Base-by-base conservation (phyloP, 2,113 vertebrate genomes). In the Scolopax mira region DNA sequence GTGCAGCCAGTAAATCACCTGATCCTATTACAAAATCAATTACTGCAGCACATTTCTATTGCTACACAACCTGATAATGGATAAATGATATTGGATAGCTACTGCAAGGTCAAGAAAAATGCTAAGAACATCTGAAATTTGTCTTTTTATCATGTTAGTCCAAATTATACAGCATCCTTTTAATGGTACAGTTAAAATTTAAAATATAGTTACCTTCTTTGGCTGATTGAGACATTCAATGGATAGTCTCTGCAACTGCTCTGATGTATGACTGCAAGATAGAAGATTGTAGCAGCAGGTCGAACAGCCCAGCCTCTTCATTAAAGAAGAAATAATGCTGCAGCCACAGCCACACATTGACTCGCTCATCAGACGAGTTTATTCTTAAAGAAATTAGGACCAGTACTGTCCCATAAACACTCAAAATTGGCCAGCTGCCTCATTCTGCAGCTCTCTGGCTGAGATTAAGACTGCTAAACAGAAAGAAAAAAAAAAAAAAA, bases 271-370 rank as follows among this genome's bases (percentile, higher is more conserved):
- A 97, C 99, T 99, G 98, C 98, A 99, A 98, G 99, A 98, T 5
- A 99, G 98, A 96, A 99, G 98, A 98, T 99, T 98, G 92, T 98
- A 99, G 98, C 99, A 99, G 98, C 99, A 99, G 93, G 98, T 98
- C 81, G 98, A 98, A 98, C 99, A 98, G 97, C 99, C 98, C 98
- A 99, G 98, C 98, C 99, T 99, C 99, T 99, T 99, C 99, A 99
- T 99, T 98, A 99, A 98, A 97, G 98, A 99, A 97, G 99, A 99
- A 98, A 99, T 98, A 98, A 99, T 95, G 98, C 98, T 99, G 98
- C 99, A 99, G 98, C 98, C 98, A 98, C 99, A 99, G 98, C 99
- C 99, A 97, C 99, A 99, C 99, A 99, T 99, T 98, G 98, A 99
- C 98, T 98, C 98, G 98, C 97, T 99, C 98, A 98, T 99, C 96